These are phyloP conservation scores for Hozukius guyotensis DNA, from an alignment of 2,797 vertebrate species.

Conservation along the genomic window DNA sequence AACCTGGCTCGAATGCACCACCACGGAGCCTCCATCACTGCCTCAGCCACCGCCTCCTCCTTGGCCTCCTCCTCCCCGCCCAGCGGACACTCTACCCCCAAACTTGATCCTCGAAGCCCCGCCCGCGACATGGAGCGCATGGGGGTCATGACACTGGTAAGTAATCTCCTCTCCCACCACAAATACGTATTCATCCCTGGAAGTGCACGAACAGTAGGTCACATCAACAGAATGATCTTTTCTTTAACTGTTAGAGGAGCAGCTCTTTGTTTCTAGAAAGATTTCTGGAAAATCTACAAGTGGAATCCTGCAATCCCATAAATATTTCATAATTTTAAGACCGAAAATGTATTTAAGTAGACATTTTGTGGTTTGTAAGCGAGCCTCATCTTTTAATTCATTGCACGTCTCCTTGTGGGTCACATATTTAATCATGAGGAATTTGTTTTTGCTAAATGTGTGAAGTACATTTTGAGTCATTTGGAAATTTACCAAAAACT, in stretches of 20 bases:
- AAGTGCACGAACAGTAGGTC: background rate
- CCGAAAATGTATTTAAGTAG: background rate
- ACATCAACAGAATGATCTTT: background rate
- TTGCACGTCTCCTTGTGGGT: background rate
- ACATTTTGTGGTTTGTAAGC: rapidly evolving
- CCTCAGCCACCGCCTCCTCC: conserved; percentile 95
- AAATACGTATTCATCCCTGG: background rate
- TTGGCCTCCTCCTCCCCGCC: conserved; percentile 97
- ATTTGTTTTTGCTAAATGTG: no score
- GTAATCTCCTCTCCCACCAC: background rate
- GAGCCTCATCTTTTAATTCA: background rate
- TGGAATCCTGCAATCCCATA: background rate
- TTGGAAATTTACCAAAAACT: background rate
- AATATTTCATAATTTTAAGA: background rate
- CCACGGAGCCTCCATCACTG: conserved; percentile 94
- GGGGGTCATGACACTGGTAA: conserved; percentile 98
- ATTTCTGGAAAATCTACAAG: no score
- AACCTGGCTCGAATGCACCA: conserved; percentile 95
- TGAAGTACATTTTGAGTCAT: background rate
- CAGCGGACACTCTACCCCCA: conserved; percentile 96
- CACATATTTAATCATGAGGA: background rate
- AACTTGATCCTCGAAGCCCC: conserved; percentile 94
- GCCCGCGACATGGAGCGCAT: conserved; percentile 97
- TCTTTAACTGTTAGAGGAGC: background rate
- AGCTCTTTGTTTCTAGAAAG: background rate